Evolutionary conservation across 2,888 invertebrate genomes (phyloP).

Genomic region (Panorpa germanica): DNA sequence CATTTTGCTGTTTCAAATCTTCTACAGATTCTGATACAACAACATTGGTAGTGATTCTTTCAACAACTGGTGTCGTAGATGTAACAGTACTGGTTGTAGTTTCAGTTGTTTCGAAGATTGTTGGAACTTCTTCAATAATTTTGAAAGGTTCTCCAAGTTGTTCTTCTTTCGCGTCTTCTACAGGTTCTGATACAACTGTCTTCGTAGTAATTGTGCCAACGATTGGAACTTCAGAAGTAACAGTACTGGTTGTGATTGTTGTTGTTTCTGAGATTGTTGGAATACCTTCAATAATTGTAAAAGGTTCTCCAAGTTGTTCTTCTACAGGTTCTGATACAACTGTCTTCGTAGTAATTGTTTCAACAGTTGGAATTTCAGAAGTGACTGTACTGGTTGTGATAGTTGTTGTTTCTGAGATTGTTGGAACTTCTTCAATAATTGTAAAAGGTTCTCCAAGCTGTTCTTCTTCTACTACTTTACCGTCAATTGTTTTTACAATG

Average conservation of each 20-base stretch:
- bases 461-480: constrained; percentile 24
- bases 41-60: constrained; percentile 8
- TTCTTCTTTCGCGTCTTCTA: constrained; percentile 6
- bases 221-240: constrained; percentile 18
- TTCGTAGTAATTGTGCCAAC: constrained; percentile 8
- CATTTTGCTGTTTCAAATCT: constrained; percentile 5
- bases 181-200: constrained; percentile 9
- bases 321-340: constrained; percentile 15
- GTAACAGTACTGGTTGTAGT: constrained; percentile 8
- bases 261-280: constrained; percentile 11
- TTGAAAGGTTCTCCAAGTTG: constrained; percentile 6
- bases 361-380: constrained; percentile 20
- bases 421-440: constrained; percentile 14
- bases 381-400: constrained; percentile 18
- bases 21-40: constrained; percentile 9
- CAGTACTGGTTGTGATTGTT: constrained; percentile 8
- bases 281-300: constrained; percentile 16
- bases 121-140: constrained; percentile 19
- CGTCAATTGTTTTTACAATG: constrained; percentile 34
- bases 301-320: constrained; percentile 17
- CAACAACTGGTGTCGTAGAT: constrained; percentile 18
- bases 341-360: constrained; percentile 17
- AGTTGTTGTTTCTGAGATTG: constrained; percentile 6
- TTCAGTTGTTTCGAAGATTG: constrained; percentile 13
- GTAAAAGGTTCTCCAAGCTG: constrained; percentile 21